A percentile compares a stretch with the other conserved stretches of the same genome.
These are phyloP conservation scores for Bufotes viridis DNA, from an alignment of 2,797 vertebrate genomes.

Conservation along the genomic window DNA sequence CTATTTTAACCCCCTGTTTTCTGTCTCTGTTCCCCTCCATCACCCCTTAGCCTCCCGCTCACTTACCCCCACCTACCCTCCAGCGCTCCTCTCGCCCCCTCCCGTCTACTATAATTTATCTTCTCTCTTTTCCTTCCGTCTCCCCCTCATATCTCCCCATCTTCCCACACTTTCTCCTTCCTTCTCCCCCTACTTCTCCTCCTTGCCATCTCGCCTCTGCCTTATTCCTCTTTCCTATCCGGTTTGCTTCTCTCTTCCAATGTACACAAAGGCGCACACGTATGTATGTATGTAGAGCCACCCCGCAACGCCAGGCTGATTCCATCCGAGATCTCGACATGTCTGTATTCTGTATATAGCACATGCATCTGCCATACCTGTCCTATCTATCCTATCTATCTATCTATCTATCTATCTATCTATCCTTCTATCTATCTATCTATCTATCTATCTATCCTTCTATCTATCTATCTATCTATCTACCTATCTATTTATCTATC, in stretches of 20 bases:
- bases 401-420: background rate
- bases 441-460: background rate
- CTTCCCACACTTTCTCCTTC: slow-evolving; percentile 18
- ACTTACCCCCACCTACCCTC: background rate
- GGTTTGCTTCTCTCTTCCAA: slow-evolving; percentile 17
- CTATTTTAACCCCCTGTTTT: slow-evolving; percentile 12
- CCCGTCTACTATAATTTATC: background rate
- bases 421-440: background rate
- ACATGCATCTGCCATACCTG: background rate
- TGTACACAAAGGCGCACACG: slow-evolving; percentile 17
- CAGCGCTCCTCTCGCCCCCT: background rate
- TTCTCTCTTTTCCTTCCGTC: background rate
- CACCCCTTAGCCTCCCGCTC: background rate
- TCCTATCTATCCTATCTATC: background rate
- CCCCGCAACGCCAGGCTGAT: background rate
- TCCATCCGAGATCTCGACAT: background rate
- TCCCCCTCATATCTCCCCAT: slow-evolving; percentile 10
- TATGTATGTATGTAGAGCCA: slow-evolving; percentile 43
- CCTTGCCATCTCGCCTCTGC: background rate
- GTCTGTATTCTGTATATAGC: background rate
- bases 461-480: background rate
- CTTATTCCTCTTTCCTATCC: slow-evolving; percentile 7
- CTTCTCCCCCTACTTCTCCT: slow-evolving; percentile 6
- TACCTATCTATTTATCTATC: background rate
- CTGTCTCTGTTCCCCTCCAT: background rate